Evolutionary conservation across 2,888 invertebrate species (phyloP).

Genomic region (Gymnosoma rotundatum): DNA sequence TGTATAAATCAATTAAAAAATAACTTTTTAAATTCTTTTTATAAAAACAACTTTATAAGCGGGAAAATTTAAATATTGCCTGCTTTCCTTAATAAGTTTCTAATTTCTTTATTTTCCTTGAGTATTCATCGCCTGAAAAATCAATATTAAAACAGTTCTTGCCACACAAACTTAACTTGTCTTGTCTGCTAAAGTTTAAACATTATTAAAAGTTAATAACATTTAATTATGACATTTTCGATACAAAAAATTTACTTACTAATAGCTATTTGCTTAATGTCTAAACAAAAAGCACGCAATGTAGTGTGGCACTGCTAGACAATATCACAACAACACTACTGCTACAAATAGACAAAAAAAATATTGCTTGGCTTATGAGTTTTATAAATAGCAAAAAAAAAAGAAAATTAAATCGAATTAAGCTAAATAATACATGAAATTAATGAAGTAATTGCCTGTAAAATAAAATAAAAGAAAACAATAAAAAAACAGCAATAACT

Average conservation of each 20-base stretch:
- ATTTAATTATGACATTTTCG: conserved; percentile 79
- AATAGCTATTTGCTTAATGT: conserved; percentile 70
- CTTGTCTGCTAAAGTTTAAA: conserved; percentile 17
- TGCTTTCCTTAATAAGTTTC: no score
- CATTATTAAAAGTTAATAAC: conserved; percentile 78
- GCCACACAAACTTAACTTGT: not conserved
- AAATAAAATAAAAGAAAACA: conserved; percentile 30
- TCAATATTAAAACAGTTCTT: conserved; percentile 34
- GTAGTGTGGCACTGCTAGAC: not conserved
- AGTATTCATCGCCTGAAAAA: not conserved
- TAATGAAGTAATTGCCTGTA: conserved; percentile 80
- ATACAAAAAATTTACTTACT: conserved; percentile 35
- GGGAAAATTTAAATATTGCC: no score
- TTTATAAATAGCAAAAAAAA: conserved; percentile 55
- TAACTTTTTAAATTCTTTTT: no score
- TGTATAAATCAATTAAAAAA: no score
- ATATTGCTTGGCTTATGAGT: conserved; percentile 12
- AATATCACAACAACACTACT: not conserved
- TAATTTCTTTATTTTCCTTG: not conserved
- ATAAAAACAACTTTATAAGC: no score
- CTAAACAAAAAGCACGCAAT: conserved; percentile 73
- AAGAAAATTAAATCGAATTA: conserved; percentile 57
- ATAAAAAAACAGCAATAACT: not conserved
- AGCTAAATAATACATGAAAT: conserved; percentile 67
- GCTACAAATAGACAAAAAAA: not conserved